Conservation (phyloP, 64 coral and sea anemone species). For the Stichodactyla mertensii region DNA sequence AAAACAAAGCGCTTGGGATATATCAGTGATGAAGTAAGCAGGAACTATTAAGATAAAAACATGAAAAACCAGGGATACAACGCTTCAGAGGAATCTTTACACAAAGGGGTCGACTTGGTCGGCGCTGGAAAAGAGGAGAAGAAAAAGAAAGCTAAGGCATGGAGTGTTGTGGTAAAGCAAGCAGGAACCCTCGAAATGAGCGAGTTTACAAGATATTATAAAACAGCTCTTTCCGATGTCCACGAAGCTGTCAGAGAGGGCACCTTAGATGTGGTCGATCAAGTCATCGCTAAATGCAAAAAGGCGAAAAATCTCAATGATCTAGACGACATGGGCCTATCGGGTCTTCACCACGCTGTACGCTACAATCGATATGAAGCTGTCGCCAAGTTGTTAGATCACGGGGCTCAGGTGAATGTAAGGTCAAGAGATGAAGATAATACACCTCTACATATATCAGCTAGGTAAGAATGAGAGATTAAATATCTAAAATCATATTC, state of each 20-base stretch:
- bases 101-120: background rate
- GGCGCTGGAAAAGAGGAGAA: background rate
- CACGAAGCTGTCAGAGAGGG: conserved; percentile 46
- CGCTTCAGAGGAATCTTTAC: background rate
- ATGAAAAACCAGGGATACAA: background rate
- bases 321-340: conserved; percentile 16
- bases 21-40: background rate
- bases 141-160: background rate
- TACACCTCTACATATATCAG: conserved; percentile 44
- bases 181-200: background rate
- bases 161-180: background rate
- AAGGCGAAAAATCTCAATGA: conserved; percentile 17
- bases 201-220: background rate
- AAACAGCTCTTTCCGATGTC: background rate
- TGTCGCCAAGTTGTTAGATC: background rate
- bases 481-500: background rate
- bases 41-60: background rate
- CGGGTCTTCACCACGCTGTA: conserved; percentile 34
- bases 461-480: conserved; percentile 30
- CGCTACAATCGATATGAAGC: conserved; percentile 38
- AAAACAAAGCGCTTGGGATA: background rate
- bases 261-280: conserved; percentile 21
- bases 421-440: conserved; percentile 22
- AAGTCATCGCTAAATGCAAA: conserved; percentile 9
- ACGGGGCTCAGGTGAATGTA: conserved; percentile 35